These are phyloP conservation scores for Rhynchophorus ferrugineus DNA, from an alignment of 1,140 invertebrate species.

Conservation along the genomic window DNA sequence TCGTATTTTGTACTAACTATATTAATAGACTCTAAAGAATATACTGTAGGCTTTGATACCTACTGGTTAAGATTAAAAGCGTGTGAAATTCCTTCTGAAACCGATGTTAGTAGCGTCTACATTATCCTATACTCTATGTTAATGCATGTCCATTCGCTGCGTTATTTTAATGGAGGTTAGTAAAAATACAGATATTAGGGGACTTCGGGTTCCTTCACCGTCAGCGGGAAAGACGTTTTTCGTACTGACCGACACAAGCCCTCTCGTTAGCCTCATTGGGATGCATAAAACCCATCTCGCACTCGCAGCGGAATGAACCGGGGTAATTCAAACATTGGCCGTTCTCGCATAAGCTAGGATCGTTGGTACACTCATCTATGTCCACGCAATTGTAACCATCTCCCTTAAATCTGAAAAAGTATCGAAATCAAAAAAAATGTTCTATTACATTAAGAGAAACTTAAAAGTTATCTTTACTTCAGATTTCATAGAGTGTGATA, in stretches of 20 bases:
- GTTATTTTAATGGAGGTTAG: not conserved
- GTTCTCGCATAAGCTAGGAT: constrained; percentile 60
- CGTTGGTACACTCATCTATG: constrained; percentile 79
- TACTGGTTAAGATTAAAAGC: not conserved
- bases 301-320: constrained; percentile 80
- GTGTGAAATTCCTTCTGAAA: not conserved
- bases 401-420: constrained; percentile 56
- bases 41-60: not conserved
- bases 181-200: not conserved
- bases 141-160: too few relatives aligned
- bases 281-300: constrained; percentile 70
- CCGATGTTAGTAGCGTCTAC: not conserved
- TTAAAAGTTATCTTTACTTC: too few relatives aligned
- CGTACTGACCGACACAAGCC: constrained; percentile 51
- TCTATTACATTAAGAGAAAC: too few relatives aligned
- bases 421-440: too few relatives aligned
- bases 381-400: constrained; percentile 62
- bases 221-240: too few relatives aligned
- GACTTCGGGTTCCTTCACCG: not conserved
- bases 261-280: constrained; percentile 53
- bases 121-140: not conserved
- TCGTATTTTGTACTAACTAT: too few relatives aligned
- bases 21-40: too few relatives aligned
- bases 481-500: too few relatives aligned
- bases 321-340: constrained; percentile 75